A percentile compares a stretch with the other conserved stretches of the same genome.
Conservation (phyloP, 2,113 vertebrate genomes). For the Pontoporia blainvillei region DNA sequence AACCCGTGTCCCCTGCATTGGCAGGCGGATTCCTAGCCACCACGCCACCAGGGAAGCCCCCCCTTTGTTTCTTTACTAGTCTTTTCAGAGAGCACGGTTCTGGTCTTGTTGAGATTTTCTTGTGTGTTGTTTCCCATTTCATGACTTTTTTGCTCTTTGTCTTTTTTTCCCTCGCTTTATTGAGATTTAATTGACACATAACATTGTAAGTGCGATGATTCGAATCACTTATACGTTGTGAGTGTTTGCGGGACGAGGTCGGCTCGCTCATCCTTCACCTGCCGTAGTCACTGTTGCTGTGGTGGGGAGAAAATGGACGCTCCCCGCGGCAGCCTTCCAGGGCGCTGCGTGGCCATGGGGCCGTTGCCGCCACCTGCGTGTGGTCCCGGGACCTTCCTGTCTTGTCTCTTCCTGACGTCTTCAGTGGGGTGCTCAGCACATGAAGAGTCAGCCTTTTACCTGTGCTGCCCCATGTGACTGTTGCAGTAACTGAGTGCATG, state of each 20-base stretch:
- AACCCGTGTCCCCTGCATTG: too few relatives aligned
- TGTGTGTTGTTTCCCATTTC: fast-evolving
- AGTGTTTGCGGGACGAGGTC: too few relatives aligned
- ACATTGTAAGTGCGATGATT: too few relatives aligned
- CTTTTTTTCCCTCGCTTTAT: neutral
- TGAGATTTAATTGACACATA: fast-evolving
- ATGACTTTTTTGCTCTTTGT: neutral
- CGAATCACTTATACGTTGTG: too few relatives aligned
- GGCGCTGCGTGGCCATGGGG: neutral
- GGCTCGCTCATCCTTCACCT: too few relatives aligned
- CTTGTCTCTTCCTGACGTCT: neutral
- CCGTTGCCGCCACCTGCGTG: too few relatives aligned
- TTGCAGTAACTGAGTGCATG: fast-evolving
- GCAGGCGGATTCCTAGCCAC: too few relatives aligned
- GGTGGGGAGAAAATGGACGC: neutral
- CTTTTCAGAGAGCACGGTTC: neutral
- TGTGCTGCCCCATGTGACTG: fast-evolving
- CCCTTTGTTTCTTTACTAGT: fast-evolving
- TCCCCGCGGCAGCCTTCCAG: neutral
- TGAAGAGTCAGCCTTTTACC: fast-evolving
- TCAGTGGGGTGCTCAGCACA: neutral
- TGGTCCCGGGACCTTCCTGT: neutral
- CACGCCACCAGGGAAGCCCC: too few relatives aligned
- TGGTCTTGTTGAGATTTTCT: neutral
- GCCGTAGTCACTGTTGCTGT: neutral